Evolutionary conservation across 2,113 vertebrate species (phyloP).

Genomic region (Ageneiosus marmoratus): DNA sequence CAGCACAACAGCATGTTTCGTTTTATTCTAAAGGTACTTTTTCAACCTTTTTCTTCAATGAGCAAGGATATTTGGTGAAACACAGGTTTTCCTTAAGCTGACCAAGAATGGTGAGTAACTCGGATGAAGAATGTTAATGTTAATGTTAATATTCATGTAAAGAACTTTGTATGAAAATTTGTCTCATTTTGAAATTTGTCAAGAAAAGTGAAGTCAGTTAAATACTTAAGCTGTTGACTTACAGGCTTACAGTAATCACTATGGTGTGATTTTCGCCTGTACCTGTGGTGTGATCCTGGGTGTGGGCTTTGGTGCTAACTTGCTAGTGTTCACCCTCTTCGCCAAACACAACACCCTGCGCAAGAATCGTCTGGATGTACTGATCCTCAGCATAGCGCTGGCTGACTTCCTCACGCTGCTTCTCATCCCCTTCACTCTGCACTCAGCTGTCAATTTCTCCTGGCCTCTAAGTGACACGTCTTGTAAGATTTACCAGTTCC

Average conservation of each 20-base stretch:
- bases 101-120: slow-evolving; percentile 44
- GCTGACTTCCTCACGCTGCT: slow-evolving; percentile 74
- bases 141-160: not conserved
- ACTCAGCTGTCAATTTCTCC: slow-evolving; percentile 66
- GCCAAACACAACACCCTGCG: slow-evolving; percentile 71
- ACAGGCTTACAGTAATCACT: slow-evolving; percentile 59
- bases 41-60: not conserved
- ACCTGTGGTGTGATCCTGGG: slow-evolving; percentile 72
- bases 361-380: slow-evolving; percentile 72
- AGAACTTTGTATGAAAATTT: not conserved
- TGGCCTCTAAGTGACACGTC: slow-evolving; percentile 70
- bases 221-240: not conserved
- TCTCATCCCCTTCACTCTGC: slow-evolving; percentile 72
- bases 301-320: slow-evolving; percentile 72
- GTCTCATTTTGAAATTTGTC: not conserved
- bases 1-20: not conserved
- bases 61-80: not conserved
- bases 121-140: not conserved
- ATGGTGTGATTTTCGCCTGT: slow-evolving; percentile 71
- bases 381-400: slow-evolving; percentile 74
- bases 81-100: not conserved
- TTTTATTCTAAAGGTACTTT: not conserved
- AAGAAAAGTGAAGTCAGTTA: not conserved
- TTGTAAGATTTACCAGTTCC: slow-evolving; percentile 78
- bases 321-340: slow-evolving; percentile 75